Evolutionary conservation across 2,888 invertebrate species (phyloP).

Genomic region (Congeria kusceri): DNA sequence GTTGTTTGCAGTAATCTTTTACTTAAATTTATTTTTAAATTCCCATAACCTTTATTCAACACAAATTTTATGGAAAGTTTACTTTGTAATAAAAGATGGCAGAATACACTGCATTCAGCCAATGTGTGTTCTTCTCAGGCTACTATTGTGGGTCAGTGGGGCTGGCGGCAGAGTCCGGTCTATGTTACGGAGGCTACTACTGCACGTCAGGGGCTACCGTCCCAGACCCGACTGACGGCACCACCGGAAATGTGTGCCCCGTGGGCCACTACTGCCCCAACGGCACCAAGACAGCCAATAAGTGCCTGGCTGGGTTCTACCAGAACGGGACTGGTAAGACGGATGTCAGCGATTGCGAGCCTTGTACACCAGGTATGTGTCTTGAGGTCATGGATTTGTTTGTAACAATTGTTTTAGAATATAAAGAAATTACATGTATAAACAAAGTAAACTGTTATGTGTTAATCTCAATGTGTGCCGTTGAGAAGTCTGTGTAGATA

Average conservation of each 20-base stretch:
- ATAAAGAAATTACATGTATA: too few species aligned
- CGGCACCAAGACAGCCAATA: slow-evolving; percentile 74
- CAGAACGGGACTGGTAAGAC: slow-evolving; percentile 79
- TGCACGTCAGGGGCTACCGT: slow-evolving; percentile 76
- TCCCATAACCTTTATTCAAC: too few species aligned
- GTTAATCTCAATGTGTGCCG: too few species aligned
- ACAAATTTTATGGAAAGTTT: too few species aligned
- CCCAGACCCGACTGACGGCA: slow-evolving; percentile 77
- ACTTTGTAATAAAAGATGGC: too few species aligned
- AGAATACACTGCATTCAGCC: too few species aligned
- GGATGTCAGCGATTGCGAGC: slow-evolving; percentile 73
- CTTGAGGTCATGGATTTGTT: too few species aligned
- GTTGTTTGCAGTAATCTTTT: too few species aligned
- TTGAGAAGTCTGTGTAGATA: too few species aligned
- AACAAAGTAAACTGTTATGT: too few species aligned
- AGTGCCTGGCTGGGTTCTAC: slow-evolving; percentile 81
- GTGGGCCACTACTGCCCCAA: slow-evolving; percentile 80
- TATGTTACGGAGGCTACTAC: slow-evolving; percentile 81
- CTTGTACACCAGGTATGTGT: slow-evolving; percentile 78
- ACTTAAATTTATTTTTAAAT: too few species aligned
- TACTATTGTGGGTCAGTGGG: slow-evolving; percentile 77
- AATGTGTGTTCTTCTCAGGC: slow-evolving; percentile 64
- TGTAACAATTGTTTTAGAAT: too few species aligned
- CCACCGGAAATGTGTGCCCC: slow-evolving; percentile 81
- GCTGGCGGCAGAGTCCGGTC: slow-evolving; percentile 75